These are phyloP conservation scores for Drosophila repletoides DNA, from an alignment of 1,140 invertebrate species.

Conservation along the genomic window DNA sequence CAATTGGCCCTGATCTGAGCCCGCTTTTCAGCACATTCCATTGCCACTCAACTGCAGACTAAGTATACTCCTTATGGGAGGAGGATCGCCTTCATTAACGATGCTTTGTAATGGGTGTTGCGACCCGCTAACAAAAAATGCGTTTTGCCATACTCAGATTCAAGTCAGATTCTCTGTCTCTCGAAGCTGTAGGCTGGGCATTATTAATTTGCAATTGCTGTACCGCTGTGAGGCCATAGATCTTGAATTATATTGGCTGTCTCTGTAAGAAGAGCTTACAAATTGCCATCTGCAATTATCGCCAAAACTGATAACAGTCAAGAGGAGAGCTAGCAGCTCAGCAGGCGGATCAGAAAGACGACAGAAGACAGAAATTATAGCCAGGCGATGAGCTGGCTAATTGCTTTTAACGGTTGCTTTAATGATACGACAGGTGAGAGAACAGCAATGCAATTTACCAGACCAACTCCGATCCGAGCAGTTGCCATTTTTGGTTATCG, in stretches of 20 bases:
- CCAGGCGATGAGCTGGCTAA: conserved; percentile 54
- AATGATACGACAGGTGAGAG: conserved; percentile 24
- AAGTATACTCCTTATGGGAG: neutral
- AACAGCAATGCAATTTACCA: conserved; percentile 56
- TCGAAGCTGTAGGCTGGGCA: conserved; percentile 20
- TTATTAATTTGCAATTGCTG: conserved; percentile 60
- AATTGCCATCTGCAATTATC: conserved; percentile 71
- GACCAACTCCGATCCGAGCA: too few relatives aligned
- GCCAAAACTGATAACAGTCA: conserved; percentile 58
- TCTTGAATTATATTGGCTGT: conserved; percentile 61
- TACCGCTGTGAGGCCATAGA: conserved; percentile 49
- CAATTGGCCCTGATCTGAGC: neutral
- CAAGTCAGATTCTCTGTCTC: neutral
- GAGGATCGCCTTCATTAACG: conserved; percentile 52
- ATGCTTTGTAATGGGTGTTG: conserved; percentile 70
- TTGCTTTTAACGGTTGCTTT: conserved; percentile 54
- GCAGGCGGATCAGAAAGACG: conserved; percentile 7
- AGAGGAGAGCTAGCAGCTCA: neutral
- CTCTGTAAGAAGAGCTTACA: conserved; percentile 55
- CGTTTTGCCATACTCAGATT: conserved; percentile 27
- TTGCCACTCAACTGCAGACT: neutral
- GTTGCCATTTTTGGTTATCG: conserved; percentile 18
- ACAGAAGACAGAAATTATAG: neutral
- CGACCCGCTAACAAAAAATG: conserved; percentile 54
- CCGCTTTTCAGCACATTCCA: conserved; percentile 11